These are phyloP conservation scores for Saccostrea glomerata DNA, from an alignment of 1,140 invertebrate genomes.

Conservation along the genomic window DNA sequence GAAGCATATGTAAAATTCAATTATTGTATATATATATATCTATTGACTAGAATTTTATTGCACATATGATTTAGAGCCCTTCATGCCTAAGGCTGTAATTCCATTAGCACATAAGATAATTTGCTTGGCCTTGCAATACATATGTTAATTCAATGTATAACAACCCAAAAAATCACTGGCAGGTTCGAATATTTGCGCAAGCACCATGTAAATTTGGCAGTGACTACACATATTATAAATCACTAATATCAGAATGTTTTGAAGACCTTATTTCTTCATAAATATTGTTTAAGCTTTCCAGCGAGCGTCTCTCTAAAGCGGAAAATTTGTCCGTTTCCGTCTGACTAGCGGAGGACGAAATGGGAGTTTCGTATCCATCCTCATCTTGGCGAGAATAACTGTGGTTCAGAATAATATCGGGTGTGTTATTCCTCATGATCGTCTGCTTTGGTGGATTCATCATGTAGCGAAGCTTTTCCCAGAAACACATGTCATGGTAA, in stretches of 20 bases:
- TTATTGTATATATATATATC: too few species aligned
- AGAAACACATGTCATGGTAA: slow-evolving; percentile 88
- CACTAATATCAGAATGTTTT: slow-evolving; percentile 33
- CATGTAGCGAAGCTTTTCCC: slow-evolving; percentile 95
- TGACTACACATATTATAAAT: not conserved
- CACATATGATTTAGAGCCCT: too few species aligned
- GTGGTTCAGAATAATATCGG: slow-evolving; percentile 13
- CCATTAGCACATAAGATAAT: too few species aligned
- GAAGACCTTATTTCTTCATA: slow-evolving; percentile 50
- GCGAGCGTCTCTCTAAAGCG: not conserved
- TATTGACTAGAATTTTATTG: too few species aligned
- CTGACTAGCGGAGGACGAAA: slow-evolving; percentile 40
- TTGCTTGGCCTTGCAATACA: too few species aligned
- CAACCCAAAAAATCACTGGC: too few species aligned
- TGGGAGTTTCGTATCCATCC: slow-evolving; percentile 55
- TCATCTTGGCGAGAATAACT: slow-evolving; percentile 41
- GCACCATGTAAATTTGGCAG: too few species aligned
- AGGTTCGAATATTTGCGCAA: too few species aligned
- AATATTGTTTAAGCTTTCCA: slow-evolving; percentile 47
- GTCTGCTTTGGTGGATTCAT: slow-evolving; percentile 82
- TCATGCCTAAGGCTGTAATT: too few species aligned
- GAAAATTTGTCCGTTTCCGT: slow-evolving; percentile 13
- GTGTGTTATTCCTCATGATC: not conserved
- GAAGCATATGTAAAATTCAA: too few species aligned
- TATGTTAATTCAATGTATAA: too few species aligned